phyloP scores from a whole-genome alignment of 2,888 invertebrate genomes.

The Polyploca ridens region DNA sequence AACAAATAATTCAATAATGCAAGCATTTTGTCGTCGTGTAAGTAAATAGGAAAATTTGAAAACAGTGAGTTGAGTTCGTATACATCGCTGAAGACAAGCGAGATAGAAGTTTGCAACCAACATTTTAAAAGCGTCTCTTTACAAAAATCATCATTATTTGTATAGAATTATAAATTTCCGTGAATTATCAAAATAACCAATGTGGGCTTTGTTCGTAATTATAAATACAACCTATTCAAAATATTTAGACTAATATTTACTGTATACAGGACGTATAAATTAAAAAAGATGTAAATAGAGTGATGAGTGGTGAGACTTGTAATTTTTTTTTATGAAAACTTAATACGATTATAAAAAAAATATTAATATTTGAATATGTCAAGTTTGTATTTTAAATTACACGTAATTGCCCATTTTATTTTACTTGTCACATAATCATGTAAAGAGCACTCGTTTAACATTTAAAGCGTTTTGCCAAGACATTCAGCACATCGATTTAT shows the following conservation, averaged over 20 bases:
- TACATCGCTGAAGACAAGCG: constrained; percentile 63
- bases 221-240: constrained; percentile 5
- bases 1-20: constrained; percentile 64
- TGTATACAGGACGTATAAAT: too few species aligned
- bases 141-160: constrained; percentile 32
- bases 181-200: neutral
- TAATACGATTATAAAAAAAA: too few species aligned
- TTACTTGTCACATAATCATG: constrained; percentile 26
- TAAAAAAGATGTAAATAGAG: too few species aligned
- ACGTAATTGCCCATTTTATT: constrained; percentile 10
- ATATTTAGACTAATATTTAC: neutral
- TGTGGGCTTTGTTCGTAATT: constrained; percentile 5
- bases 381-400: constrained; percentile 18
- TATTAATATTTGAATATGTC: neutral
- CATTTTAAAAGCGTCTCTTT: constrained; percentile 59
- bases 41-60: constrained; percentile 53
- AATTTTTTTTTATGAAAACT: too few species aligned
- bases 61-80: constrained; percentile 55
- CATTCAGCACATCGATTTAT: constrained; percentile 69
- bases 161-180: constrained; percentile 15
- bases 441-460: constrained; percentile 69
- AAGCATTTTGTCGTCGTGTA: constrained; percentile 67
- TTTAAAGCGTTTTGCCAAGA: constrained; percentile 76
- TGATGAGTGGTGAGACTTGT: too few species aligned
- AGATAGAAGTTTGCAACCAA: constrained; percentile 65